A percentile compares a stretch with the other conserved stretches of the same genome.
phyloP scores from a whole-genome alignment of 2,113 vertebrate species.

The Apus apus region DNA sequence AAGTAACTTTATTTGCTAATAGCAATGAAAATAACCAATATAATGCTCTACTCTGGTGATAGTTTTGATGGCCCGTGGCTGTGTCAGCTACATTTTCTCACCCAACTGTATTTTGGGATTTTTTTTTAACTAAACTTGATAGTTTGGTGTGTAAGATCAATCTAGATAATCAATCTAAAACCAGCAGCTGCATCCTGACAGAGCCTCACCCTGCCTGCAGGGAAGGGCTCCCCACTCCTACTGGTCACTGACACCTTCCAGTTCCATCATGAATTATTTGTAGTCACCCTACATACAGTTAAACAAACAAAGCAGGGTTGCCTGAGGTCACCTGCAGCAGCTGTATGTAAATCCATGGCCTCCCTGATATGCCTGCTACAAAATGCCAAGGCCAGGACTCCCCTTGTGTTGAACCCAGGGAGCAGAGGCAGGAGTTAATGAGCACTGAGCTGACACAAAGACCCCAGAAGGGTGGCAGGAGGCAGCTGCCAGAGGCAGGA shows the following conservation, averaged over 20 bases:
- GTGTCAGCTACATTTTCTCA: background rate
- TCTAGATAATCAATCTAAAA: background rate
- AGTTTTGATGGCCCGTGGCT: background rate
- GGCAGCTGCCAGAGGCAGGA: background rate
- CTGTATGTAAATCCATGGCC: background rate
- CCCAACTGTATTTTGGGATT: no score
- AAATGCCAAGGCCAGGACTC: background rate
- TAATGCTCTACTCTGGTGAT: background rate
- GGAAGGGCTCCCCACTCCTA: background rate
- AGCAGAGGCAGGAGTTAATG: background rate
- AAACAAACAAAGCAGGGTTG: background rate
- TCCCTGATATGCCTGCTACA: background rate
- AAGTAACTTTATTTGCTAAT: background rate
- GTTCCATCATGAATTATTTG: constrained; percentile 18
- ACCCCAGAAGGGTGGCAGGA: fast-evolving
- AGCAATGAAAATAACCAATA: background rate
- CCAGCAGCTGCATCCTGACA: background rate
- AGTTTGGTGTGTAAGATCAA: background rate
- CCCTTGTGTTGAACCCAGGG: background rate
- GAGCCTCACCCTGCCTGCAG: background rate
- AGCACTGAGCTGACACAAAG: background rate
- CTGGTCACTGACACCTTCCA: background rate
- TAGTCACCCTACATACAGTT: background rate
- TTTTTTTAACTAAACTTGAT: background rate
- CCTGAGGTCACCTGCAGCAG: constrained; percentile 34